Evolutionary conservation across 2,113 vertebrate species (phyloP).

Genomic region (Pionites leucogaster): DNA sequence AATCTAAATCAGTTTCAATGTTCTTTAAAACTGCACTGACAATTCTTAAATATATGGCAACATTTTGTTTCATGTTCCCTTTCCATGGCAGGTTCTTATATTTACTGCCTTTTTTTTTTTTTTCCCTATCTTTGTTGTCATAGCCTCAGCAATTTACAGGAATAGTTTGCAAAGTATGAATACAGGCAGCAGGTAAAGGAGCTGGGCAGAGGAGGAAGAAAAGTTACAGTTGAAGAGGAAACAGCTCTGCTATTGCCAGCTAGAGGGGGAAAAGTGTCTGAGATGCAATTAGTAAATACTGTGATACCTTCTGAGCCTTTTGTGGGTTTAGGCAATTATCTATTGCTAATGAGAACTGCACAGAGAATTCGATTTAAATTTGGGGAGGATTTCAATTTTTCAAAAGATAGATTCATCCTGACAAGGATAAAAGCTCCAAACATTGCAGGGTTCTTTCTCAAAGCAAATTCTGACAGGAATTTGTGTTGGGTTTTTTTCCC

Average conservation of each 20-base stretch:
- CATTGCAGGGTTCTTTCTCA: not conserved
- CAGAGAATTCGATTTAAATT: not conserved
- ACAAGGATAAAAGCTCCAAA: not conserved
- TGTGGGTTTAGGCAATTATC: not conserved
- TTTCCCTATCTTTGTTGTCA: not conserved
- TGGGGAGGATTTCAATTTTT: not conserved
- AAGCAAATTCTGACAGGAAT: not conserved
- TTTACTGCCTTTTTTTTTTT: not conserved
- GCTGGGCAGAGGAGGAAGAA: not conserved
- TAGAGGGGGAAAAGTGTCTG: not conserved
- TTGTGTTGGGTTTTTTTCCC: fast-evolving
- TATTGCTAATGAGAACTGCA: not conserved
- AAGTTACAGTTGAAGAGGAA: not conserved
- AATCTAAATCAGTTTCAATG: not conserved
- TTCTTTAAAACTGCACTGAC: not conserved
- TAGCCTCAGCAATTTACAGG: not conserved
- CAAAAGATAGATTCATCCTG: not conserved
- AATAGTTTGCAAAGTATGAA: not conserved
- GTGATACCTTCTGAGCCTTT: not conserved
- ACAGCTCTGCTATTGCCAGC: not conserved
- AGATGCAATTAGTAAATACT: not conserved
- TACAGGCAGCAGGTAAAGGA: not conserved
- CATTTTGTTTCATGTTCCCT: not conserved
- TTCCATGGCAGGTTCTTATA: not conserved
- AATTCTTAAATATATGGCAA: not conserved